Evolutionary conservation across 2,888 invertebrate species (phyloP), one percentile per base, ranked within the genome.

Genomic region (Scaeva pyrastri): DNA sequence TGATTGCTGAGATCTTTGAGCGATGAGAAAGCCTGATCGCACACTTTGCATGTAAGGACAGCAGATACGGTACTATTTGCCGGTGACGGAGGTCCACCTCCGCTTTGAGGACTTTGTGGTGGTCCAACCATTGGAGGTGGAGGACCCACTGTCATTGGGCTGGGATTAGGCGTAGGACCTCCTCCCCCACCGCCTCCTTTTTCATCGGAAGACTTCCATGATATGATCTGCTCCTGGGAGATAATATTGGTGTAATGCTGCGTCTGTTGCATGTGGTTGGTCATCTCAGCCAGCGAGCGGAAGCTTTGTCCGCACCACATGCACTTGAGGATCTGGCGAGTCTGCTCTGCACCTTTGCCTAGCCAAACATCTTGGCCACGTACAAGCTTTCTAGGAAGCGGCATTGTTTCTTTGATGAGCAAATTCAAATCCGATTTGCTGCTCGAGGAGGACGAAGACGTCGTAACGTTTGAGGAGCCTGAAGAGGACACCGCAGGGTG

Each of bases 261-360:
- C 26, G 99, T 99, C 91, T 98, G 97, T 92, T 98, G 98, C 99
- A 99, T 99, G 92, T 99, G 99, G 90, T 97, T 97, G 1, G 99
- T 99, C 97, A 99, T 98, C 93, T 99, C 98, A 2, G 98, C 98
- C 74, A 99, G 93, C 0, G 98, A 97, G 76, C 98, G 96, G 94
- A 99, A 99, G 89, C 98, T 98, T 91, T 98, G 98, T 0, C 98
- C 98, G 90, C 99, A 99, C 97, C 98, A 98, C 98, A 99, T 99
- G 92, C 99, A 99, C 93, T 99, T 98, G 62, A 99, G 94, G 89
- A 99, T 99, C 93, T 99, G 98, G 75, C 98, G 94, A 14, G 99
- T 99, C 93, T 99, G 99, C 91, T 99, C 98, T 2, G 98, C 98
- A 0, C 98, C 98, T 92, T 98, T 98, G 26, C 98, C 98, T 88